Evolutionary conservation across 2,888 invertebrate genomes (phyloP).

Genomic region (Megaustenia siamemsis): DNA sequence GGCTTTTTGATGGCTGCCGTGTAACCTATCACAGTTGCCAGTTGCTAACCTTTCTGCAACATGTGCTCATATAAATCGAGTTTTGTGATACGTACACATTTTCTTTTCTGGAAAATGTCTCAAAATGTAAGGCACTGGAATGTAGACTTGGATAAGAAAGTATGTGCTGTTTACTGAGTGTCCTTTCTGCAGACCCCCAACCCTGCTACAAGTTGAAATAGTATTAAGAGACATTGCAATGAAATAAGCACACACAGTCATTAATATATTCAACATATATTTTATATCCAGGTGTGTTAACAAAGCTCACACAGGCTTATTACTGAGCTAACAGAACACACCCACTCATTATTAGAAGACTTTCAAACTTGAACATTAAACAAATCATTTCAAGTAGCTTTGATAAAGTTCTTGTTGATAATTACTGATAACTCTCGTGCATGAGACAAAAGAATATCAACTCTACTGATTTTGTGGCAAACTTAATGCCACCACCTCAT

Average conservation of each 20-base stretch:
- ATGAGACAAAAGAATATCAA: neutral
- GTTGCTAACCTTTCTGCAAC: too few species aligned
- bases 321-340: neutral
- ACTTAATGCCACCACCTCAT: neutral
- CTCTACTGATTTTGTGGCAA: neutral
- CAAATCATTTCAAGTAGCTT: neutral
- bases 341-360: neutral
- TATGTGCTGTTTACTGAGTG: neutral
- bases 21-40: too few species aligned
- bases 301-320: neutral
- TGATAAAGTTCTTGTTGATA: neutral
- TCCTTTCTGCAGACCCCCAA: neutral
- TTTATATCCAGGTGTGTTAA: too few species aligned
- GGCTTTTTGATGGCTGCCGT: too few species aligned
- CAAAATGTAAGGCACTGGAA: neutral
- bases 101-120: too few species aligned
- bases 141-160: neutral
- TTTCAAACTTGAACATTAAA: neutral
- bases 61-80: too few species aligned
- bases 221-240: too few species aligned
- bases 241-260: too few species aligned
- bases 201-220: neutral
- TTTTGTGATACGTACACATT: too few species aligned
- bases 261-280: too few species aligned
- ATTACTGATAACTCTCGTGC: neutral